Evolutionary conservation across 2,797 vertebrate species (phyloP).

Genomic region (Acanthiza pusilla): DNA sequence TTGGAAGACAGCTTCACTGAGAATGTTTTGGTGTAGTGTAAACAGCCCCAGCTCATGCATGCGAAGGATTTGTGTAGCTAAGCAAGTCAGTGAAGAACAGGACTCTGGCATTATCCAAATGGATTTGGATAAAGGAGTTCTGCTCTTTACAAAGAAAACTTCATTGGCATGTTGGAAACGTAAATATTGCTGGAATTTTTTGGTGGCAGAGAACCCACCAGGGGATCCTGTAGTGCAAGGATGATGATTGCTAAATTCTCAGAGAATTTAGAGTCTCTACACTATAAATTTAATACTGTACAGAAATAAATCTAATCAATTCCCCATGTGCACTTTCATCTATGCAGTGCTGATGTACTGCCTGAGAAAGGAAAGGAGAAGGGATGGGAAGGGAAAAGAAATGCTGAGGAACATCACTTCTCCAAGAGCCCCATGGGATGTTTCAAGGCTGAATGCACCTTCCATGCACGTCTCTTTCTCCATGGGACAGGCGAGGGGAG

Average conservation of each 20-base stretch:
- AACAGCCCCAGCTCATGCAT: not conserved
- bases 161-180: not conserved
- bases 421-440: not conserved
- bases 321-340: not conserved
- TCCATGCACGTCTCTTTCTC: not conserved
- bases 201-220: constrained; percentile 1
- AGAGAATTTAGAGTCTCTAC: not conserved
- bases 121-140: not conserved
- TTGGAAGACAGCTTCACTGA: not conserved
- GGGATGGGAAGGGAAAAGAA: not conserved
- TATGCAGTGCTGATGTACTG: not conserved
- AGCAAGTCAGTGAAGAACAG: not conserved
- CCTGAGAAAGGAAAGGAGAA: not conserved
- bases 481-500: rapidly evolving
- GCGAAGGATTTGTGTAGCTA: not conserved
- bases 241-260: not conserved
- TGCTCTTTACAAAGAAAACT: constrained; percentile 4
- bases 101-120: not conserved
- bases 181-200: constrained; percentile 36
- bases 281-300: not conserved
- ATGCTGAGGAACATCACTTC: not conserved
- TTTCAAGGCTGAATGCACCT: not conserved
- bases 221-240: not conserved
- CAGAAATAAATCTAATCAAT: not conserved
- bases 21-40: not conserved